Evolutionary conservation across 2,113 vertebrate genomes (phyloP).

Genomic region (Rhipidura dahli): DNA sequence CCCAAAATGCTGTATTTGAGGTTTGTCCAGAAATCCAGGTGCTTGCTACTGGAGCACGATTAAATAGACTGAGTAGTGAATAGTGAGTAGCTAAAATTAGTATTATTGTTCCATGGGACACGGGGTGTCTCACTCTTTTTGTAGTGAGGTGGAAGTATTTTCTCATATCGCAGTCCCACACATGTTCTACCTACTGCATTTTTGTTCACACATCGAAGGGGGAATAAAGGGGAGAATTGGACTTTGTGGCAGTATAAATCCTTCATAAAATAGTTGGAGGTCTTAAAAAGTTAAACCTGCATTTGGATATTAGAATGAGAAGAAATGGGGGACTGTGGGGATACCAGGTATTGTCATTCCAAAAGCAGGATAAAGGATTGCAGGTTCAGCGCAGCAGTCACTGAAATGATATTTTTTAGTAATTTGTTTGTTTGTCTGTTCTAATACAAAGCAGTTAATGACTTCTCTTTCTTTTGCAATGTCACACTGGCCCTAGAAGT

Average conservation of each 20-base stretch:
- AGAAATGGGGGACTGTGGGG: not conserved
- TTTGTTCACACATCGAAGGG: not conserved
- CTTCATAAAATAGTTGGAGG: not conserved
- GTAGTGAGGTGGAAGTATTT: not conserved
- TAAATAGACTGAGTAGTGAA: not conserved
- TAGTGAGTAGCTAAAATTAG: not conserved
- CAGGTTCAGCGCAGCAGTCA: not conserved
- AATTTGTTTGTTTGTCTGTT: not conserved
- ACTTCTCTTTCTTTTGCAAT: not conserved
- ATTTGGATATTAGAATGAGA: not conserved
- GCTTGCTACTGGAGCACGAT: not conserved
- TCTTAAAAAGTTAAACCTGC: not conserved
- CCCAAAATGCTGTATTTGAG: not conserved
- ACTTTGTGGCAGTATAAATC: not conserved
- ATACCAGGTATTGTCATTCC: not conserved
- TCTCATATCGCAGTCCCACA: not conserved
- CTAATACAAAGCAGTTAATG: not conserved
- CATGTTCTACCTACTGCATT: not conserved
- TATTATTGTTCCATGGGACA: not conserved
- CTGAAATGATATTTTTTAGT: not conserved
- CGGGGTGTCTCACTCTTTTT: not conserved
- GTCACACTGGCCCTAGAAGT: not conserved
- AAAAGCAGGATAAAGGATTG: not conserved
- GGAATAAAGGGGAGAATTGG: not conserved
- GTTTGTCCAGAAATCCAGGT: conserved; percentile 22